Evolutionary conservation across 2,113 vertebrate genomes (phyloP).

Genomic region (Menura novaehollandiae): DNA sequence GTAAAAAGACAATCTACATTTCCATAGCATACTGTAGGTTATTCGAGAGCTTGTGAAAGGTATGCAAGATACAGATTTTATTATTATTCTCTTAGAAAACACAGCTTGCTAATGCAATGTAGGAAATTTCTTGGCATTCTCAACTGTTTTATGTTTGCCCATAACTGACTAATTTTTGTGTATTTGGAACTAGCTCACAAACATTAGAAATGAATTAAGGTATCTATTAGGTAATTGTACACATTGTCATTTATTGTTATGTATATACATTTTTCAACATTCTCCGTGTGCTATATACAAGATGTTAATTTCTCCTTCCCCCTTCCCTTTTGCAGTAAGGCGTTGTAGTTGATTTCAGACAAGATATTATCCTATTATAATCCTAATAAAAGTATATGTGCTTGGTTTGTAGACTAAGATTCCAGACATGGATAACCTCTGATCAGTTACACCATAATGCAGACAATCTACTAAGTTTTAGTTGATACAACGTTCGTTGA

Average conservation of each 20-base stretch:
- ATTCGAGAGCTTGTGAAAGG: not conserved
- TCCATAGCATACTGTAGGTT: not conserved
- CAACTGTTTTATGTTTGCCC: not conserved
- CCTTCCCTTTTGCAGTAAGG: not conserved
- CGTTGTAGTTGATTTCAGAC: not conserved
- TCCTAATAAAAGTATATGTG: not conserved
- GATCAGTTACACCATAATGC: not conserved
- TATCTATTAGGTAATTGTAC: not conserved
- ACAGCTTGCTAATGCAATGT: not conserved
- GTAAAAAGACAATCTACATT: not conserved
- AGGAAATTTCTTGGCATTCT: not conserved
- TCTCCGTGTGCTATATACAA: not conserved
- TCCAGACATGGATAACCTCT: not conserved
- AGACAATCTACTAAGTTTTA: not conserved
- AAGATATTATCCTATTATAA: not conserved
- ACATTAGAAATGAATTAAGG: not conserved
- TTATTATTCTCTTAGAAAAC: not conserved
- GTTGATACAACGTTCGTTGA: not conserved
- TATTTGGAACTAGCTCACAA: not conserved
- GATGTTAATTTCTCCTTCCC: not conserved
- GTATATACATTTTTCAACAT: not conserved
- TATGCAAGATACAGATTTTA: not conserved
- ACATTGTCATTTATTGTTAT: not conserved
- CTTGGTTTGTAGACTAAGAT: not conserved
- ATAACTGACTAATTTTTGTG: not conserved